Percentiles rank a stretch among this genome's conserved stretches.
Evolutionary conservation across 2,888 invertebrate species (phyloP).

Genomic region (Eledona agricola): DNA sequence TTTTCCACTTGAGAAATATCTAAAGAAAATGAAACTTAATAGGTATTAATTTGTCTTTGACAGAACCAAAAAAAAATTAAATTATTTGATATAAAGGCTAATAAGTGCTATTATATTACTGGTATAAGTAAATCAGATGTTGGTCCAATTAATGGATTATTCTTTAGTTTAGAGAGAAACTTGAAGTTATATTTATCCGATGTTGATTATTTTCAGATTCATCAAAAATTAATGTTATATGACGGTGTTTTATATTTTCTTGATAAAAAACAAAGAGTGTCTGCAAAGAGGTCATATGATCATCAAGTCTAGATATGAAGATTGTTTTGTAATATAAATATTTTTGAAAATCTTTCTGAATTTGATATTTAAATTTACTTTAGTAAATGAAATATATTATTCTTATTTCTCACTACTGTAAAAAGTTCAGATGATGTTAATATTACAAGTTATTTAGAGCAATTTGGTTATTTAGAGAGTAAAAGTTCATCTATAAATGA

Average conservation of each 20-base stretch:
- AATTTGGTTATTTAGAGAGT: slow-evolving; percentile 15
- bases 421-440: slow-evolving; percentile 12
- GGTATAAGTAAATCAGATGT: no score
- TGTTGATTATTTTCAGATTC: slow-evolving; percentile 1
- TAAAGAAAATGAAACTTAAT: not conserved
- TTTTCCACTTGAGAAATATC: slow-evolving; percentile 6
- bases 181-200: no score
- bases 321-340: slow-evolving; percentile 4
- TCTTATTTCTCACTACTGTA: slow-evolving; percentile 16
- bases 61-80: slow-evolving; percentile 8
- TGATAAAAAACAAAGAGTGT: slow-evolving; percentile 6
- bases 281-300: slow-evolving; percentile 7
- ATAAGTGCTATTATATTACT: slow-evolving; percentile 7
- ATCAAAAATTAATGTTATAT: slow-evolving; percentile 8
- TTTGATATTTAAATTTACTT: slow-evolving; percentile 3
- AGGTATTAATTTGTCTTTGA: slow-evolving; percentile 19
- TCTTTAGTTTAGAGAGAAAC: no score
- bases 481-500: slow-evolving; percentile 4
- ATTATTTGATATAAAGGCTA: slow-evolving; percentile 5
- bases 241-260: slow-evolving; percentile 7
- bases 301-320: slow-evolving; percentile 6
- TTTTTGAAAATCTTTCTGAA: slow-evolving; percentile 4
- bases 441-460: slow-evolving; percentile 13
- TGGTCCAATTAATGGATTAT: no score
- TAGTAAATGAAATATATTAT: slow-evolving; percentile 8